Conservation (phyloP, 2,888 invertebrate species). For the Nephrotoma guestfalica region DNA sequence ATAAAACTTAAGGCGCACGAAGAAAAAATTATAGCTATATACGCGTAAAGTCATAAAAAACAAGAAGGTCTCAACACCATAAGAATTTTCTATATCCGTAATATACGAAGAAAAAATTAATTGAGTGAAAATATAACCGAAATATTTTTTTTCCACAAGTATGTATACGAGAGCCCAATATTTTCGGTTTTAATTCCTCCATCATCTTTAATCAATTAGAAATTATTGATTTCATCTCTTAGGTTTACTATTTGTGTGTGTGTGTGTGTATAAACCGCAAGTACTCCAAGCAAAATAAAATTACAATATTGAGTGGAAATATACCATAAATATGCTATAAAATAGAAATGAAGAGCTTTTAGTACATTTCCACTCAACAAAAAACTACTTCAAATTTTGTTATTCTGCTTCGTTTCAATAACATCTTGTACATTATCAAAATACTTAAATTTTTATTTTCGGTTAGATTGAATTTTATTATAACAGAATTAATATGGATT, state of each 20-base stretch:
- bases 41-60: neutral
- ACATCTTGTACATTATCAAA: neutral
- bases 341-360: neutral
- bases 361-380: neutral
- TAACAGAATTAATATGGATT: too few species aligned
- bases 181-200: neutral
- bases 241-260: neutral
- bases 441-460: too few species aligned
- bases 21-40: neutral
- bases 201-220: neutral
- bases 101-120: neutral
- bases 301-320: neutral
- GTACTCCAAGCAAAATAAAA: neutral
- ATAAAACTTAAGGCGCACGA: neutral
- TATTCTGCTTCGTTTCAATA: neutral
- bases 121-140: neutral
- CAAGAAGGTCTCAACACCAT: neutral
- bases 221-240: neutral
- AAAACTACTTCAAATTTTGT: neutral
- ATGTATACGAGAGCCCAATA: neutral
- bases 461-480: too few species aligned
- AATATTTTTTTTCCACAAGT: neutral
- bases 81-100: neutral
- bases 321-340: neutral
- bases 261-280: neutral